Conservation (phyloP, 2,888 invertebrate genomes). For the Auanema freiburgensis region DNA sequence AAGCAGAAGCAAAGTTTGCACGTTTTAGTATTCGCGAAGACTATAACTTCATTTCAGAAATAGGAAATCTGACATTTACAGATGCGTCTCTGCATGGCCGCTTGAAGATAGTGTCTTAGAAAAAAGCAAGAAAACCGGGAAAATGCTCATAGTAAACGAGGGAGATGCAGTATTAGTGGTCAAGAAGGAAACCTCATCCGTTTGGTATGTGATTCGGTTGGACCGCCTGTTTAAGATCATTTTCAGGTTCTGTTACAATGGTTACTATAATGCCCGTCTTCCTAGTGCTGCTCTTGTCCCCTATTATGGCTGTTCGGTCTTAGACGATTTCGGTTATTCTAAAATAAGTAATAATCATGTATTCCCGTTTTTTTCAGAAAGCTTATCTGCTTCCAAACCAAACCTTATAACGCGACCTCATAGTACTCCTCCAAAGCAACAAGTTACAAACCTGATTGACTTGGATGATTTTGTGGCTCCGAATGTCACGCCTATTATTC, state of each 20-base stretch:
- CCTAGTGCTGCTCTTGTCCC: conserved; percentile 30
- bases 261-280: conserved; percentile 41
- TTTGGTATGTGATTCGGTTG: too few species aligned
- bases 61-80: conserved; percentile 30
- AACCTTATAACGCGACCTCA: conserved; percentile 12
- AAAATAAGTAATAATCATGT: too few species aligned
- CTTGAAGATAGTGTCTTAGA: conserved; percentile 9
- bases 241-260: conserved; percentile 38
- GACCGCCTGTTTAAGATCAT: neutral
- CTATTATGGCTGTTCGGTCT: conserved; percentile 6
- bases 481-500: conserved; percentile 4
- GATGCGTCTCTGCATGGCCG: conserved; percentile 15
- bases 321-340: too few species aligned
- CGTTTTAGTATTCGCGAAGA: too few species aligned
- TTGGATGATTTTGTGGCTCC: conserved; percentile 35
- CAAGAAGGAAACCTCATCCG: conserved; percentile 19
- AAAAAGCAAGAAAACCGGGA: conserved; percentile 9
- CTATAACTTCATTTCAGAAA: conserved; percentile 12
- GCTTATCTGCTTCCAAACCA: too few species aligned
- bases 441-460: conserved; percentile 25
- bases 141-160: conserved; percentile 31
- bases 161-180: conserved; percentile 37
- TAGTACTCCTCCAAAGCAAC: conserved; percentile 23
- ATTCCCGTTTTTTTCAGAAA: too few species aligned
- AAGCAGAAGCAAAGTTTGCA: conserved; percentile 35